These are phyloP conservation scores for Meda fulgida DNA, from an alignment of 2,797 vertebrate species.

Conservation along the genomic window DNA sequence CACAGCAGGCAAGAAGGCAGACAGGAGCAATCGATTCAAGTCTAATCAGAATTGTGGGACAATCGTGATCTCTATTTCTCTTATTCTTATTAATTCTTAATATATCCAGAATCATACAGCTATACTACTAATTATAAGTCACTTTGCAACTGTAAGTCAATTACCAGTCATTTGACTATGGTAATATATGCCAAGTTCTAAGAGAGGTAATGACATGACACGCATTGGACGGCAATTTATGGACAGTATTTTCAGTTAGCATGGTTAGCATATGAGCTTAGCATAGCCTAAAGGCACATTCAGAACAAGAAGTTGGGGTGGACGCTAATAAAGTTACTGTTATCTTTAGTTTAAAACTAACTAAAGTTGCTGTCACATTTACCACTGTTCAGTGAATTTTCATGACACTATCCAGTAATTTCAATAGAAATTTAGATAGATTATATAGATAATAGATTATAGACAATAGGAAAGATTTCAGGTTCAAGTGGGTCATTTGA, in stretches of 20 bases:
- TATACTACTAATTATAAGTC: no score
- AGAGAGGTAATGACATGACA: not conserved
- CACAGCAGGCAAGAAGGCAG: no score
- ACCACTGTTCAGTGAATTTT: not conserved
- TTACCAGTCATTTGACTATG: no score
- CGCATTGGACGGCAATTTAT: not conserved
- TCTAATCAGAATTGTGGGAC: no score
- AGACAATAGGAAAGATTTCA: not conserved
- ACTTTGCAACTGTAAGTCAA: not conserved
- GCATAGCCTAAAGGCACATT: no score
- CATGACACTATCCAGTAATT: not conserved
- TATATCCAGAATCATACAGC: no score
- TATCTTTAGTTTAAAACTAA: not conserved
- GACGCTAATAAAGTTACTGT: not conserved
- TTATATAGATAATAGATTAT: no score
- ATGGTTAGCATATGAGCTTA: not conserved
- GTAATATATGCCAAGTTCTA: no score
- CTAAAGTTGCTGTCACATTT: not conserved
- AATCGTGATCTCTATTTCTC: no score
- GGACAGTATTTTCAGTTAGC: not conserved
- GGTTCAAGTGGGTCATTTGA: not conserved
- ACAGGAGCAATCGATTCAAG: no score
- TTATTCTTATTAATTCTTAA: no score
- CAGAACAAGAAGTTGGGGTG: not conserved
- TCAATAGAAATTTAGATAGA: not conserved